A percentile compares a stretch with the other conserved stretches of the same genome.
Conservation (phyloP, 2,888 invertebrate genomes). For the Stramonita haemastoma region DNA sequence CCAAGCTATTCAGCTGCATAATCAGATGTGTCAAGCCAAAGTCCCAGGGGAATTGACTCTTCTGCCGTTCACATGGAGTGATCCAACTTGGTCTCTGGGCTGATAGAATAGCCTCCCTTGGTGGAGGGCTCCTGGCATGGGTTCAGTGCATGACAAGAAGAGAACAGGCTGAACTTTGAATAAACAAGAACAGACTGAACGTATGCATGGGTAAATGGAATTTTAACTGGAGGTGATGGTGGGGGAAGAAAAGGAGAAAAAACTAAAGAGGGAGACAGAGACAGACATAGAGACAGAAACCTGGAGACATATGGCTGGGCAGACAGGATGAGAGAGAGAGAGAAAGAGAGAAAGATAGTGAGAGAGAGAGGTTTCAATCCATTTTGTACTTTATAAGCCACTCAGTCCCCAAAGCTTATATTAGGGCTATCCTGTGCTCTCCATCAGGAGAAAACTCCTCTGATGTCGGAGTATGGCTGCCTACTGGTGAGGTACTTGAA, state of each 20-base stretch:
- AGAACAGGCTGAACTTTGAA: background rate
- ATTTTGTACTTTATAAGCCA: background rate
- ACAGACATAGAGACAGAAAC: background rate
- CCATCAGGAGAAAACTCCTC: too few species aligned
- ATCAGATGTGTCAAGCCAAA: background rate
- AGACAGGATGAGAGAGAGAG: background rate
- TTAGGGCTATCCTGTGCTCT: too few species aligned
- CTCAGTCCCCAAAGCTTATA: too few species aligned
- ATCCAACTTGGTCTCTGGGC: slow-evolving; percentile 8
- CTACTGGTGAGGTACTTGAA: too few species aligned
- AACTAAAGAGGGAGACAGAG: background rate
- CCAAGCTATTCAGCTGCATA: background rate
- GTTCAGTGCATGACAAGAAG: background rate
- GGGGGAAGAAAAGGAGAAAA: too few species aligned
- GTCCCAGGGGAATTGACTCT: slow-evolving; percentile 1
- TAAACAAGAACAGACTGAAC: slow-evolving; percentile 12
- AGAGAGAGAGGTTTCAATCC: background rate
- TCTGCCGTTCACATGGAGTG: background rate
- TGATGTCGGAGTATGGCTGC: too few species aligned
- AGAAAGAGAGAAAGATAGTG: background rate
- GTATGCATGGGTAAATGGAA: background rate
- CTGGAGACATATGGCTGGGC: background rate
- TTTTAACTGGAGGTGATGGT: background rate
- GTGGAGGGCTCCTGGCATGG: background rate
- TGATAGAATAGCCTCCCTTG: slow-evolving; percentile 27